Evolutionary conservation across 2,888 invertebrate species (phyloP).

Genomic region (Acronicta alni): DNA sequence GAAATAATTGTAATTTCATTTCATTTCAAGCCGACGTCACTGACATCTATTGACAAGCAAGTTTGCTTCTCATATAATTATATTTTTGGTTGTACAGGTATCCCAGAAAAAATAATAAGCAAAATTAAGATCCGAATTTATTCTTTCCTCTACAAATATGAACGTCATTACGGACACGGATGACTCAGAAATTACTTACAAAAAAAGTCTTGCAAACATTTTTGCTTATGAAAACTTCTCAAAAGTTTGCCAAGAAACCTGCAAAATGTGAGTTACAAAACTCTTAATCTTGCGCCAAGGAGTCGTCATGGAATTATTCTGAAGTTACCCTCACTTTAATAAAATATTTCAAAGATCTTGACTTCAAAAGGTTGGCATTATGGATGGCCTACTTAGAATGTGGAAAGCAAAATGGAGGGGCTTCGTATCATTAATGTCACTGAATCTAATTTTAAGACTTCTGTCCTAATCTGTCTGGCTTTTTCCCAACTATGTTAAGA

Average conservation of each 20-base stretch:
- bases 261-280: constrained; percentile 44
- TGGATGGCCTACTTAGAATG: constrained; percentile 1
- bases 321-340: constrained; percentile 14
- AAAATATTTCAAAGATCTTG: constrained; percentile 15
- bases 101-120: constrained; percentile 10
- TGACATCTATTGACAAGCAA: no score
- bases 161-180: constrained; percentile 12
- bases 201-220: constrained; percentile 20
- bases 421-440: neutral
- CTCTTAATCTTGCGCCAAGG: constrained; percentile 38
- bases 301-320: constrained; percentile 33
- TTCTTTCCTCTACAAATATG: constrained; percentile 17
- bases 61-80: no score
- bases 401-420: neutral
- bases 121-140: constrained; percentile 1
- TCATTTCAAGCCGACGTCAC: no score
- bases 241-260: constrained; percentile 45
- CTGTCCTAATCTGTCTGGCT: neutral
- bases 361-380: constrained; percentile 15
- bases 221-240: constrained; percentile 36
- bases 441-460: neutral
- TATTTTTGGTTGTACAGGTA: no score
- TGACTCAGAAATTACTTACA: constrained; percentile 39
- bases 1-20: no score
- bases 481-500: neutral